phyloP scores from a whole-genome alignment of 2,797 vertebrate genomes.

The Catamblyrhynchus diadema region DNA sequence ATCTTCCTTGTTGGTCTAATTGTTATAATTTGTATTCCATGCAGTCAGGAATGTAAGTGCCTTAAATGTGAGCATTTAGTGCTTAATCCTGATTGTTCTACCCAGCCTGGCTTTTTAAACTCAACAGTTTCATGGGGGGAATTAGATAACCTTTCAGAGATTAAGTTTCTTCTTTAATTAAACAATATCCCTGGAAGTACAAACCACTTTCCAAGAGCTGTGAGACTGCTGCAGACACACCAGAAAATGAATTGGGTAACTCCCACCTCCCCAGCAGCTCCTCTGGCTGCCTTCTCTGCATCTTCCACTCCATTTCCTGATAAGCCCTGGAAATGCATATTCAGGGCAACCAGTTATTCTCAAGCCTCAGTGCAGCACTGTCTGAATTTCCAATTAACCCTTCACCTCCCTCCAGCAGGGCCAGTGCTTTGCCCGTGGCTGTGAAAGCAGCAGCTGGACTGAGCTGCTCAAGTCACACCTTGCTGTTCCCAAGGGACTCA shows the following conservation, averaged over 20 bases:
- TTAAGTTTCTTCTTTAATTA: conserved; percentile 40
- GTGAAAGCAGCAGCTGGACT: not conserved
- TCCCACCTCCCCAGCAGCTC: not conserved
- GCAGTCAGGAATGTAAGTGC: not conserved
- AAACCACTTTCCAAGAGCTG: not conserved
- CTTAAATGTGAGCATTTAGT: not conserved
- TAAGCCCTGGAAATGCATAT: conserved; percentile 2
- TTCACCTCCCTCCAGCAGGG: not conserved
- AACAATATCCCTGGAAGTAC: not conserved
- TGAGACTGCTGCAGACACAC: not conserved
- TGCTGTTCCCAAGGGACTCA: not conserved
- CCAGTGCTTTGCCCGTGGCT: not conserved
- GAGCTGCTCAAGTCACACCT: not conserved
- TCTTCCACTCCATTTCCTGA: conserved; percentile 16
- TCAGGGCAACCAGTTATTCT: not conserved
- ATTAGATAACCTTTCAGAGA: not conserved
- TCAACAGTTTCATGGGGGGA: not conserved
- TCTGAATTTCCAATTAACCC: conserved; percentile 40
- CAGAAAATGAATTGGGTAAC: conserved; percentile 9
- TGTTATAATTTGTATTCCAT: not conserved
- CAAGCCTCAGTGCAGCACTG: not conserved
- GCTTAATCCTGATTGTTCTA: not conserved
- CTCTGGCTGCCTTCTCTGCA: not conserved
- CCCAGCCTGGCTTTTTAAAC: not conserved
- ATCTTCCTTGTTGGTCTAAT: not conserved